A percentile compares a stretch with the other conserved stretches of the same genome.
Conservation (phyloP, 2,797 vertebrate species). For the Morelia viridis region DNA sequence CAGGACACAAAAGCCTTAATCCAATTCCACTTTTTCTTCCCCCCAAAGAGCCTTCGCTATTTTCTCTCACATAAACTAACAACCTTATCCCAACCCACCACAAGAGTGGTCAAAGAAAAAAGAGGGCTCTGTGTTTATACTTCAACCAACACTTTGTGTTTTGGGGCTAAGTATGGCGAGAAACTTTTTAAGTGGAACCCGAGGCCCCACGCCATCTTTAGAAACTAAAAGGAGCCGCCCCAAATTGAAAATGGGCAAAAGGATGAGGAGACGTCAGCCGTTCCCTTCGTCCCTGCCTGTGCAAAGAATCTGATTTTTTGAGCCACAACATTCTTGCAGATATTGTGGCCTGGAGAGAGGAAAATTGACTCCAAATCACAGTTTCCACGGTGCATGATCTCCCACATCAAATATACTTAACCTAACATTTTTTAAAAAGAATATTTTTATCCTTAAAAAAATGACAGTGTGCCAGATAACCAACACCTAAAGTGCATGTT, state of each 20-base stretch:
- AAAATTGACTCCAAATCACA: not conserved
- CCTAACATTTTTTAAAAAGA: not conserved
- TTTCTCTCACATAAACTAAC: conserved; percentile 99
- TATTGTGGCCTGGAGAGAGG: conserved; percentile 49
- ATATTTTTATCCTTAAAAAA: not conserved
- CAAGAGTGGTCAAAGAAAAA: conserved; percentile 94
- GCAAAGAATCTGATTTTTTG: conserved; percentile 62
- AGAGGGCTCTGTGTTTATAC: conserved; percentile 92
- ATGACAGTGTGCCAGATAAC: not conserved
- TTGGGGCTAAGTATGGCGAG: conserved; percentile 90
- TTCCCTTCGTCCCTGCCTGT: conserved; percentile 74
- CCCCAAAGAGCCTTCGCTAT: conserved; percentile 94
- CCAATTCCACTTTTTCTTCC: conserved; percentile 98
- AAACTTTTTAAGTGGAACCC: conserved; percentile 93
- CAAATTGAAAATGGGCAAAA: conserved; percentile 77
- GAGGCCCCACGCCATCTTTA: conserved; percentile 86
- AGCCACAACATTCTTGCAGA: conserved; percentile 52
- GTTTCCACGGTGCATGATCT: not conserved
- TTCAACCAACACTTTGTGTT: conserved; percentile 92
- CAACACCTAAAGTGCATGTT: not conserved
- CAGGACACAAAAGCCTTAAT: conserved; percentile 98
- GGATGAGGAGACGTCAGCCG: conserved; percentile 76
- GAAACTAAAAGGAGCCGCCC: conserved; percentile 83
- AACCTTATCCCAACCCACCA: conserved; percentile 95
- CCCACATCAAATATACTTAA: not conserved